Evolutionary conservation across 2,113 vertebrate species (phyloP).

Genomic region (Lycaon pictus): DNA sequence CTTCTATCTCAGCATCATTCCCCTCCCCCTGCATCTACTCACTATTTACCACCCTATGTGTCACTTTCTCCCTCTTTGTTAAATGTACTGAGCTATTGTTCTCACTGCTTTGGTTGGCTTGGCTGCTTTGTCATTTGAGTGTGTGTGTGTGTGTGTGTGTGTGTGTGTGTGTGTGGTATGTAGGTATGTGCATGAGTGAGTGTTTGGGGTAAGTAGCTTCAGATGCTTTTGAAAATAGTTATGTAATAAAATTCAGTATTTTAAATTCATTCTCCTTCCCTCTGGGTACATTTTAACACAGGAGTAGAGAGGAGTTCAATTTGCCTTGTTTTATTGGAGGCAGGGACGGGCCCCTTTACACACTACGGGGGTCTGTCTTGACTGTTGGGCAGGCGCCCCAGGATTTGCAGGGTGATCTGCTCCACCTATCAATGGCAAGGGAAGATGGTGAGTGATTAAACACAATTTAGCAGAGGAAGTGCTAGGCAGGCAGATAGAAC

Average conservation of each 20-base stretch:
- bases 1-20: fast-evolving
- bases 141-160: not conserved
- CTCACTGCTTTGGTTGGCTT: not conserved
- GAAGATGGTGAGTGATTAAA: not conserved
- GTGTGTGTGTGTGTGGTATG: not conserved
- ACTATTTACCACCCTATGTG: not conserved
- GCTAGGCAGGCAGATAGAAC: not conserved
- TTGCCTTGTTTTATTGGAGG: fast-evolving
- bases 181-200: not conserved
- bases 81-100: not conserved
- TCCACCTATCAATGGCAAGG: not conserved
- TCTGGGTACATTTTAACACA: not conserved
- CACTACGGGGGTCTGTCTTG: fast-evolving
- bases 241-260: not conserved
- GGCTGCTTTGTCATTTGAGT: not conserved
- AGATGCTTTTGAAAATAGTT: not conserved
- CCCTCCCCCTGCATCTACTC: not conserved
- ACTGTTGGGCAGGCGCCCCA: too few species aligned
- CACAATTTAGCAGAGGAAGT: not conserved
- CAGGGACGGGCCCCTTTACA: fast-evolving
- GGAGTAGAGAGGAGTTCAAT: not conserved
- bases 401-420: fast-evolving
- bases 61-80: not conserved
- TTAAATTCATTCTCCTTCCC: not conserved
- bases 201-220: too few species aligned